Evolutionary conservation across 2,888 invertebrate species (phyloP), one percentile per base, ranked within the genome.

Genomic region (Pachydiplax longipennis): DNA sequence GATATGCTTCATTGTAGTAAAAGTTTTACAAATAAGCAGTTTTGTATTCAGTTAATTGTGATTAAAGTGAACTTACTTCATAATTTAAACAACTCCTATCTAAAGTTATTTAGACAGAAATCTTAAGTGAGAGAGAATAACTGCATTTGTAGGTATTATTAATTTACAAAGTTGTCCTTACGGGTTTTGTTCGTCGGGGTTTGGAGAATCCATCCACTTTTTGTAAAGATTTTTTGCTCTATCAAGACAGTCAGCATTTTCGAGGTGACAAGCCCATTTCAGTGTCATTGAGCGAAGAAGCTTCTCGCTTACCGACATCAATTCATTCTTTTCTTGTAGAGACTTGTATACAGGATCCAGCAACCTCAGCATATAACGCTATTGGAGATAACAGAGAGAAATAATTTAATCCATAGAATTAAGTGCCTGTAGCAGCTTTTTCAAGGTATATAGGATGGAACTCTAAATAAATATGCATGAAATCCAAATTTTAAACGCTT

Each of bases 101-200:
- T 37, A 18, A 1, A 18, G 15, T 18, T 53, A 0, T 53, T 53
- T 18, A 4, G 1, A 53, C 2, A 1, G 3, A 15, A 18, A 18
- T 53, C 3, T 2, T 53, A 18, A 53, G 18, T 8, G 15, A 15
- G 53, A 53, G 3, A 18, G 18, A 18, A 53, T 53, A 18, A 1
- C 18, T 6, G 48, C 1, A 13, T 48, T 48, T 48, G 10, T 10
- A 10, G 10, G 48, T 48, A 6, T 48, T 48, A 48, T 53, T 18
- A 18, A 53, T 15, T 44, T 81, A 4, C 8, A 25, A 44, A 44
- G 10, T 44, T 44, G 90, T 91, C 94, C 96, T 95, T 94, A 97
- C 97, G 97, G 96, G 93, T 97, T 97, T 92, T 95, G 95, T 3
- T 94, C 94, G 92, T 97, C 96, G 1, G 97, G 97, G 93, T 97